A percentile compares a stretch with the other conserved stretches of the same genome.
Evolutionary conservation across 2,113 vertebrate species (phyloP).

Genomic region (Triplophysa rosa): DNA sequence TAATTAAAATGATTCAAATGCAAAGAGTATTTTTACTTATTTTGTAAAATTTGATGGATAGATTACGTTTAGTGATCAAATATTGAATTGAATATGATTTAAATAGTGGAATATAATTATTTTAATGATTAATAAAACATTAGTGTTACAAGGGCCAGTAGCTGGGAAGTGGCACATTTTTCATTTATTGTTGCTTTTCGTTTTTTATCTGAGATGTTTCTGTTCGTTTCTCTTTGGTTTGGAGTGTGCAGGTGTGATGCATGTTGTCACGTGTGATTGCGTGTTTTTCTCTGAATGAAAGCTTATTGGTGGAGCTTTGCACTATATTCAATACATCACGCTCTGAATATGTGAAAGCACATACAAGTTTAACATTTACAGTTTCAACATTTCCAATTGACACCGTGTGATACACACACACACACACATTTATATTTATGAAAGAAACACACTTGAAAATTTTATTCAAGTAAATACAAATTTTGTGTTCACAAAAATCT

Average conservation of each 20-base stretch:
- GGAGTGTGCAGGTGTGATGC: constrained; percentile 20
- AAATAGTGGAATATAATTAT: background rate
- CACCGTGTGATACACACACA: no score
- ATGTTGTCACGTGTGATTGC: background rate
- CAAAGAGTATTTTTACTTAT: no score
- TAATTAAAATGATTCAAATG: background rate
- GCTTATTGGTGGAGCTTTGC: constrained; percentile 50
- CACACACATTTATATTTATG: background rate
- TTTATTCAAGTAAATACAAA: no score
- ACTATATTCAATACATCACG: constrained; percentile 37
- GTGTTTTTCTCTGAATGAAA: background rate
- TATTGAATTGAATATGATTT: no score
- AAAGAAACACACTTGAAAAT: background rate
- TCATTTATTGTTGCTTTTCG: background rate
- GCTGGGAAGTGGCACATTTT: background rate
- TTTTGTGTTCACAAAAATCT: no score
- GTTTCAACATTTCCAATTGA: no score
- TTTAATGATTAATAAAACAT: background rate
- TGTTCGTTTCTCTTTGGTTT: constrained; percentile 38
- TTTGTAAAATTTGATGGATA: no score
- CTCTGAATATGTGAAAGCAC: constrained; percentile 21
- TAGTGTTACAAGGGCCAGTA: background rate
- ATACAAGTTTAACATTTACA: constrained; percentile 1
- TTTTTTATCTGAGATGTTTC: background rate
- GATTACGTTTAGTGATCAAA: no score